Conservation (phyloP, 2,797 vertebrate genomes). For the Nasua narica region DNA sequence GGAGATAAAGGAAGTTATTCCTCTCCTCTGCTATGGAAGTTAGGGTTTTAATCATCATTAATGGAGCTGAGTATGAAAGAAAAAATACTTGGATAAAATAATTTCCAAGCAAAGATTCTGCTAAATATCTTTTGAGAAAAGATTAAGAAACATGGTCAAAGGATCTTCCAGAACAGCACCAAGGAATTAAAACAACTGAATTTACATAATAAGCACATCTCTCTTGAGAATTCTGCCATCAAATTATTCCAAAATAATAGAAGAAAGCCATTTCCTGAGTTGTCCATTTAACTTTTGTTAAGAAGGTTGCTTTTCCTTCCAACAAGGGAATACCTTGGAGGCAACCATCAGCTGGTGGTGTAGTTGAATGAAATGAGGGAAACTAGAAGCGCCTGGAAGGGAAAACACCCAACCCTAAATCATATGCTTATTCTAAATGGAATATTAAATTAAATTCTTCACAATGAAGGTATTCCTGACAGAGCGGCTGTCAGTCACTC, state of each 20-base stretch:
- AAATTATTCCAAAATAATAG: conserved; percentile 37
- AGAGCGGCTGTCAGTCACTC: conserved; percentile 85
- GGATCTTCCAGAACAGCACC: conserved; percentile 18
- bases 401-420: conserved; percentile 76
- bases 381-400: conserved; percentile 46
- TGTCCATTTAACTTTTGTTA: conserved; percentile 58
- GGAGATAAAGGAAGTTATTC: not conserved
- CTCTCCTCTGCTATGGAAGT: conserved; percentile 19
- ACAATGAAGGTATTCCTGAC: conserved; percentile 88
- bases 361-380: conserved; percentile 54
- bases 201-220: conserved; percentile 43
- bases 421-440: conserved; percentile 84
- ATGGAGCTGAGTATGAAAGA: not conserved
- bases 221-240: conserved; percentile 15
- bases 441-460: conserved; percentile 84
- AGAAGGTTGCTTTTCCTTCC: conserved; percentile 25
- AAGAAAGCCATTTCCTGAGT: conserved; percentile 38
- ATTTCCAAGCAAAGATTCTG: conserved; percentile 38
- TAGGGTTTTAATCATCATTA: conserved; percentile 20
- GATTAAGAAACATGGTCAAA: conserved; percentile 34
- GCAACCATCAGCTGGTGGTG: conserved; percentile 14
- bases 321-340: conserved; percentile 20
- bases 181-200: conserved; percentile 50
- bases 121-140: conserved; percentile 41
- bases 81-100: conserved; percentile 42